Conservation (phyloP, 30 jellyfish, hydroid and myxozoan species). For the Nemopilema nomurai region DNA sequence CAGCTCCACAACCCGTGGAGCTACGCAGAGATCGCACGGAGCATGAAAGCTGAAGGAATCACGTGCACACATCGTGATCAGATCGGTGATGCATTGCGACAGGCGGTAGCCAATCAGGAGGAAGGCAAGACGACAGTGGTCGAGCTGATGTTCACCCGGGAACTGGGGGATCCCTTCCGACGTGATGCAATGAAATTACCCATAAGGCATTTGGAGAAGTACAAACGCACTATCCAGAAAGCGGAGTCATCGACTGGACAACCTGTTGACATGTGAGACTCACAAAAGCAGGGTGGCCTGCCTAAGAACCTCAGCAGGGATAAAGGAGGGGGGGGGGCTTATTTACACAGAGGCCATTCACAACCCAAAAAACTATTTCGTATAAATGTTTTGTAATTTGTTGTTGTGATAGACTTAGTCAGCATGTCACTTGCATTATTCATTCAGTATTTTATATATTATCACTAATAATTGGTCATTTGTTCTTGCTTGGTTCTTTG, state of each 20-base stretch:
- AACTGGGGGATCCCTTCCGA: constrained; percentile 85
- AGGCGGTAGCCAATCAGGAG: constrained; percentile 67
- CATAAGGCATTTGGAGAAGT: constrained; percentile 69
- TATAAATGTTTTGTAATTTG: too few relatives aligned
- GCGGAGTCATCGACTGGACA: constrained; percentile 78
- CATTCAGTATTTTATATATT: too few relatives aligned
- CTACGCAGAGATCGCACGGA: constrained; percentile 84
- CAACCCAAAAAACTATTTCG: too few relatives aligned
- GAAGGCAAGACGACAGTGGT: constrained; percentile 86
- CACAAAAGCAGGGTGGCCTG: too few relatives aligned
- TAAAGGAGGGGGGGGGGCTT: neutral
- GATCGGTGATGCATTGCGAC: constrained; percentile 77
- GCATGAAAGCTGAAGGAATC: constrained; percentile 87
- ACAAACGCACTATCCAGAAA: constrained; percentile 56
- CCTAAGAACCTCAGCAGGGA: neutral
- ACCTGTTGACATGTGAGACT: constrained; percentile 48
- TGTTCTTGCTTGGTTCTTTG: too few relatives aligned
- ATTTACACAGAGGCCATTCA: too few relatives aligned
- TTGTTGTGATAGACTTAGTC: too few relatives aligned
- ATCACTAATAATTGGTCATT: too few relatives aligned
- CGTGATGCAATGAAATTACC: constrained; percentile 88
- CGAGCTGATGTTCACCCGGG: constrained; percentile 74
- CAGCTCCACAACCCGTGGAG: constrained; percentile 81
- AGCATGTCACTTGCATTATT: too few relatives aligned
- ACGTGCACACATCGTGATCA: constrained; percentile 83